A percentile compares a stretch with the other conserved stretches of the same genome.
phyloP scores from a whole-genome alignment of 2,797 vertebrate species.

The Rhincodon typus region DNA sequence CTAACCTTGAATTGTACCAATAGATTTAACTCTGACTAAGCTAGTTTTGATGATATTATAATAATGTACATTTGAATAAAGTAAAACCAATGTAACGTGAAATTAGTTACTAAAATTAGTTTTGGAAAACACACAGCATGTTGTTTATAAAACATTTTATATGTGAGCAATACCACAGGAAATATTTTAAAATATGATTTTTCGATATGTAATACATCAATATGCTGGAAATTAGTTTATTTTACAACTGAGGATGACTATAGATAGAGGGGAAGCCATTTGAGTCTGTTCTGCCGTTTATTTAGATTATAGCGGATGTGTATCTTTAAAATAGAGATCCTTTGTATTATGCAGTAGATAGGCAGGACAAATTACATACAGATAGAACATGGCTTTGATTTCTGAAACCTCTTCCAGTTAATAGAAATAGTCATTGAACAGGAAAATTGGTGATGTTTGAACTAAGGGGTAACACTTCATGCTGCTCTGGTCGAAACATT shows the following conservation, averaged over 20 bases:
- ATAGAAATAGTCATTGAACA: constrained; percentile 3
- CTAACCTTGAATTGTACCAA: too few species aligned
- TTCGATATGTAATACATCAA: background rate
- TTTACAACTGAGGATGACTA: background rate
- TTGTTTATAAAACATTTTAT: background rate
- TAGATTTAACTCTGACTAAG: too few species aligned
- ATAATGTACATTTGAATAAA: too few species aligned
- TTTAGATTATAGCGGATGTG: background rate
- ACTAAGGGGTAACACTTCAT: background rate
- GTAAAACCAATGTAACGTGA: too few species aligned
- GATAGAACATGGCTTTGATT: background rate
- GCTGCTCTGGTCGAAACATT: constrained; percentile 6
- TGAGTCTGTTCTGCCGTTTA: background rate
- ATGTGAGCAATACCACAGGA: background rate
- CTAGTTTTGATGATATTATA: too few species aligned
- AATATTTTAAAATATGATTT: background rate
- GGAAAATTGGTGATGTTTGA: background rate
- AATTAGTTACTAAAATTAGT: too few species aligned
- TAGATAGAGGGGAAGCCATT: background rate
- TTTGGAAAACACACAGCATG: background rate
- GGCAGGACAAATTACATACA: background rate
- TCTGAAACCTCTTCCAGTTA: background rate
- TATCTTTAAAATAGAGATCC: background rate
- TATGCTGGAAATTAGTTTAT: background rate
- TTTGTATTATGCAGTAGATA: background rate